Conservation (phyloP, 2,113 vertebrate species). For the Gallinago paraguaiae region DNA sequence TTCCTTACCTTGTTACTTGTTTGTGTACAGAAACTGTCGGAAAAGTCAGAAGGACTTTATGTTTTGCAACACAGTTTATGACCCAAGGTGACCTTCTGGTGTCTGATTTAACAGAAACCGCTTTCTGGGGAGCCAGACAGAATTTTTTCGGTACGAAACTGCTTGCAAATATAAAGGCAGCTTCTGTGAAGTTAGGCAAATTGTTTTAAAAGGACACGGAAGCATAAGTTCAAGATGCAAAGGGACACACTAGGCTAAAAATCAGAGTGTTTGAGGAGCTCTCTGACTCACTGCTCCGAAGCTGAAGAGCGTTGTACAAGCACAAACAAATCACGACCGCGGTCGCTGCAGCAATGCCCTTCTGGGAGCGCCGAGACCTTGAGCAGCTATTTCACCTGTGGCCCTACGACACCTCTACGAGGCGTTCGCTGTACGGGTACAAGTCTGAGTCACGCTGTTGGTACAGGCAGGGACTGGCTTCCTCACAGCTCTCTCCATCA, state of each 20-base stretch:
- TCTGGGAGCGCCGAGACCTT: not conserved
- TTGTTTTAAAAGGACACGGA: constrained; percentile 34
- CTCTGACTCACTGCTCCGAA: constrained; percentile 34
- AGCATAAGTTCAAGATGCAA: constrained; percentile 51
- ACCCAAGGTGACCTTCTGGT: constrained; percentile 35
- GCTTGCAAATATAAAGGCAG: constrained; percentile 32
- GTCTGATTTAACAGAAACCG: constrained; percentile 29
- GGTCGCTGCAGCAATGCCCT: not conserved
- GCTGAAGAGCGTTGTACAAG: not conserved
- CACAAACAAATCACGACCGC: constrained; percentile 4
- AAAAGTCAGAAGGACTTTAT: constrained; percentile 26
- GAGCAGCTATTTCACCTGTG: not conserved
- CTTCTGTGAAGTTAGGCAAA: constrained; percentile 28
- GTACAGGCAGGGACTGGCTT: not conserved
- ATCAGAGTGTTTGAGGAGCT: constrained; percentile 6
- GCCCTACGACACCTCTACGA: not conserved
- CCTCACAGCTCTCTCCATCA: not conserved
- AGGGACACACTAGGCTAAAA: constrained; percentile 22
- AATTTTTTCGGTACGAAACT: constrained; percentile 32
- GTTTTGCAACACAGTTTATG: constrained; percentile 33
- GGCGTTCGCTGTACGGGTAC: not conserved
- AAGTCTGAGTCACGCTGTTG: not conserved
- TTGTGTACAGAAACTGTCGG: not conserved
- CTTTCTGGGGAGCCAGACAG: constrained; percentile 22
- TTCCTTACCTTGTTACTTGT: not conserved